These are phyloP conservation scores for Desmodus rotundus DNA, from an alignment of 2,113 vertebrate genomes.

Conservation along the genomic window DNA sequence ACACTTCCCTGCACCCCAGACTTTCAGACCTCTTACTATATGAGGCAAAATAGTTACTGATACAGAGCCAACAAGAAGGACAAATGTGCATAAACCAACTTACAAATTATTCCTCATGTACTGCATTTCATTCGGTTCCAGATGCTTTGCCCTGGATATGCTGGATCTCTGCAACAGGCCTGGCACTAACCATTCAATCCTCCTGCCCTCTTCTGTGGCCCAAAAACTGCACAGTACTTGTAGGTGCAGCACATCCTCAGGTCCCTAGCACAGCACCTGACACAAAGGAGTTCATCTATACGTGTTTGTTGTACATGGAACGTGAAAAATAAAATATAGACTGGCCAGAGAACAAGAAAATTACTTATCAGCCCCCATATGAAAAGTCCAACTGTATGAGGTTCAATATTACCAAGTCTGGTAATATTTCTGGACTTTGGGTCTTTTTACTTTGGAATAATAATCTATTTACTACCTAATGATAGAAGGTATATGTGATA, in stretches of 20 bases:
- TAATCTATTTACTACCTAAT: neutral
- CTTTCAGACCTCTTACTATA: neutral
- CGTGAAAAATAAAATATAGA: neutral
- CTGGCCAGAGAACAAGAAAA: neutral
- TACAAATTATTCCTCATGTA: neutral
- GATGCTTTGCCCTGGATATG: neutral
- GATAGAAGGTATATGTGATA: neutral
- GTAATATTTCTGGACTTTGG: neutral
- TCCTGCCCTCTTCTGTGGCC: neutral
- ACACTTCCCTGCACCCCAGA: neutral
- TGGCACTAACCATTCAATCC: neutral
- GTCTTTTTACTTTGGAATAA: neutral
- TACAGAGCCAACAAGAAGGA: neutral
- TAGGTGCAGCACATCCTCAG: neutral
- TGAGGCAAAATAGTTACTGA: neutral
- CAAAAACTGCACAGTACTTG: neutral
- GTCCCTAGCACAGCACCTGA: neutral
- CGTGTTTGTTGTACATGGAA: neutral
- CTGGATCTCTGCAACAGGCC: neutral
- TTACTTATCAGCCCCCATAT: neutral
- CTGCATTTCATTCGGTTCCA: neutral
- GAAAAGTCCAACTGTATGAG: neutral
- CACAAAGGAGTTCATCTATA: neutral
- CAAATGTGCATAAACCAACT: neutral
- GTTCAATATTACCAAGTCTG: neutral